Conservation (phyloP, 1,140 invertebrate species). For the Oncopodura yosiiana region DNA sequence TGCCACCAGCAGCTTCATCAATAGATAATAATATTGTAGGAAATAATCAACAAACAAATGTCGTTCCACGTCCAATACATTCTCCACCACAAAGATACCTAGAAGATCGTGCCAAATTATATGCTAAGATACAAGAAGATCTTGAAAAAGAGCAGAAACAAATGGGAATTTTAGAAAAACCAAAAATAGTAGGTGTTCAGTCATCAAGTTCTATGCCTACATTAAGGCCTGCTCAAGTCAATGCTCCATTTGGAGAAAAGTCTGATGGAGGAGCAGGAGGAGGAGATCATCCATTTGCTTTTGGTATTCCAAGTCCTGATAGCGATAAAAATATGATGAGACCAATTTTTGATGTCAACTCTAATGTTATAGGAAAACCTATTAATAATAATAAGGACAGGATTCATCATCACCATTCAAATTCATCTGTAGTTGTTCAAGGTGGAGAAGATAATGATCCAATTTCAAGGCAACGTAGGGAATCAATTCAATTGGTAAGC, state of each 20-base stretch:
- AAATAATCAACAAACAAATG: neutral
- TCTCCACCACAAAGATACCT: constrained; percentile 17
- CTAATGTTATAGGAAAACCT: too few species aligned
- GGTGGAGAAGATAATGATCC: constrained; percentile 54
- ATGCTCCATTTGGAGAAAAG: neutral
- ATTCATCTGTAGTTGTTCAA: neutral
- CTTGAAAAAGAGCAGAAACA: constrained; percentile 22
- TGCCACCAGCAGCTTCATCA: neutral
- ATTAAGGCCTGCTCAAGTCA: constrained; percentile 1
- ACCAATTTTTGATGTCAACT: too few species aligned
- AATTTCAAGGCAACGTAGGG: constrained; percentile 49
- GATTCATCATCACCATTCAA: too few species aligned
- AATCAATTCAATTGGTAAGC: constrained; percentile 67
- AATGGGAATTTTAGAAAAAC: constrained; percentile 27
- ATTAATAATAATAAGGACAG: neutral
- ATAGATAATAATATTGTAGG: neutral
- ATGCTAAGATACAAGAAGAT: constrained; percentile 29
- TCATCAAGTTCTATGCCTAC: constrained; percentile 16
- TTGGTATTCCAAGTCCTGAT: neutral
- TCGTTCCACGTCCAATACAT: constrained; percentile 25
- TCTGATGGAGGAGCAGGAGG: neutral
- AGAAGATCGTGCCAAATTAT: constrained; percentile 30
- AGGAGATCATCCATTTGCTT: neutral
- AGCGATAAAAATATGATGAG: constrained; percentile 6
- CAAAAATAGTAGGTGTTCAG: constrained; percentile 13